These are phyloP conservation scores for Cheilosia variabilis DNA, from an alignment of 2,888 invertebrate genomes.

Conservation along the genomic window DNA sequence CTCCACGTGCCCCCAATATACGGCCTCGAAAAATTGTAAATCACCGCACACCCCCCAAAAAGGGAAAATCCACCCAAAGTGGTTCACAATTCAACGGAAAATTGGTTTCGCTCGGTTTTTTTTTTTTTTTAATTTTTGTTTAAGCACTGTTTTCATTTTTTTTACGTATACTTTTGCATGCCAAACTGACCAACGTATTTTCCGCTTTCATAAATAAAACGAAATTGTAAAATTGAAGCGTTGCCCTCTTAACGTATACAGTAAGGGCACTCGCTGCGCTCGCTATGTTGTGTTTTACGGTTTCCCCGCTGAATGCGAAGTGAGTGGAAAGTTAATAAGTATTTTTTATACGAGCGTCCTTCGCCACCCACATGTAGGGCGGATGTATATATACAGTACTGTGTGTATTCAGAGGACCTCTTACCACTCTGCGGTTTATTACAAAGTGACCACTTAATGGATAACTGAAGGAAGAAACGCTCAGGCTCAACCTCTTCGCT, in stretches of 20 bases:
- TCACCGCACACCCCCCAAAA: slow-evolving; percentile 6
- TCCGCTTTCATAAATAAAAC: slow-evolving; percentile 74
- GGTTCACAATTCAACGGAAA: slow-evolving; percentile 65
- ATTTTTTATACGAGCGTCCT: slow-evolving; percentile 60
- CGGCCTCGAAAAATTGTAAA: slow-evolving; percentile 51
- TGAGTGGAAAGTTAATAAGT: slow-evolving; percentile 74
- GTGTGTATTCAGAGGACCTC: slow-evolving; percentile 34
- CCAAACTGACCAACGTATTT: slow-evolving; percentile 74
- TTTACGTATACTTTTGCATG: slow-evolving; percentile 58
- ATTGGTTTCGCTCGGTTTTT: slow-evolving; percentile 62
- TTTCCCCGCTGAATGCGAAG: slow-evolving; percentile 44
- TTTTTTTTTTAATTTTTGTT: slow-evolving; percentile 46
- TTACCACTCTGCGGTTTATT: slow-evolving; percentile 66
- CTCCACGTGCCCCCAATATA: slow-evolving; percentile 42
- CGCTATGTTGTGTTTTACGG: slow-evolving; percentile 31
- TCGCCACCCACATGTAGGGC: slow-evolving; percentile 42
- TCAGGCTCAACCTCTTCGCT: slow-evolving; percentile 8
- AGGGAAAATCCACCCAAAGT: slow-evolving; percentile 59
- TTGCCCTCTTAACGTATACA: slow-evolving; percentile 59
- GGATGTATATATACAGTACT: slow-evolving; percentile 4
- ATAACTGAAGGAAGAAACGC: slow-evolving; percentile 51
- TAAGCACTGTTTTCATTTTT: slow-evolving; percentile 68
- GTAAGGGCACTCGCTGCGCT: slow-evolving; percentile 13
- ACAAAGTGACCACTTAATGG: slow-evolving; percentile 74
- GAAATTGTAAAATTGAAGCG: slow-evolving; percentile 75